Evolutionary conservation across 2,113 vertebrate genomes (phyloP), one percentile per base, ranked within the genome.

Genomic region (Lutjanus erythropterus): DNA sequence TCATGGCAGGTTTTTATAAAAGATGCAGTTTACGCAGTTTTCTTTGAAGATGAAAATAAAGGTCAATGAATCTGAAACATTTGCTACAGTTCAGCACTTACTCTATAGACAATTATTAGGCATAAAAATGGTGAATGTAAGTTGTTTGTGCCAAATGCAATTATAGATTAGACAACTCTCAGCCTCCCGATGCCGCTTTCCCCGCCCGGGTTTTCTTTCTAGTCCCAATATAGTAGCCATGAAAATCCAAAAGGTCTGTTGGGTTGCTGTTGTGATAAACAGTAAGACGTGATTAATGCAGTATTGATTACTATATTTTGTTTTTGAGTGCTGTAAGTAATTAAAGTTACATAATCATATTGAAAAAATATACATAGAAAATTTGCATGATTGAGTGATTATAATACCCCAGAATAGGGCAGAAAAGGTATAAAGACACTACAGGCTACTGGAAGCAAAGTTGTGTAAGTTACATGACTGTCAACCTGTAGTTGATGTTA

Each of bases 341-440:
- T 39, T 55, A 52, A 14, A 12, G n/a, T 19, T 19, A 55, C 61
- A 85, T 78, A 75, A 78, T 18, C 5, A 55, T 70, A 62, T 42
- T 12, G 27, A n/a, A 35, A 65, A 56, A 37, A 29, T 60, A 59
- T 25, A 6, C 25, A 12, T 53, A 7, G 11, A 27, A 33, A 47
- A 66, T 81, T 88, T 85, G 71, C 76, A 86, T 83, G 60, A 85
- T 75, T 59, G 42, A 81, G 47, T 58, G 50, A 19, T 67, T 60
- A 69, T 46, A 68, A 65, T 66, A 62, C 58, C 55, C 62, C 12
- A 65, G 75, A 86, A 55, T 44, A n/a, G 42, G 64, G 58, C 71
- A 76, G 75, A 44, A 16, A 44, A 25, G 77, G n/a, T n/a, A n/a
- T n/a, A n/a, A n/a, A n/a, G 79, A 75, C 59, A 77, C 74, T 50